phyloP scores from a whole-genome alignment of 2,797 vertebrate species.

The Molossus molossus region DNA sequence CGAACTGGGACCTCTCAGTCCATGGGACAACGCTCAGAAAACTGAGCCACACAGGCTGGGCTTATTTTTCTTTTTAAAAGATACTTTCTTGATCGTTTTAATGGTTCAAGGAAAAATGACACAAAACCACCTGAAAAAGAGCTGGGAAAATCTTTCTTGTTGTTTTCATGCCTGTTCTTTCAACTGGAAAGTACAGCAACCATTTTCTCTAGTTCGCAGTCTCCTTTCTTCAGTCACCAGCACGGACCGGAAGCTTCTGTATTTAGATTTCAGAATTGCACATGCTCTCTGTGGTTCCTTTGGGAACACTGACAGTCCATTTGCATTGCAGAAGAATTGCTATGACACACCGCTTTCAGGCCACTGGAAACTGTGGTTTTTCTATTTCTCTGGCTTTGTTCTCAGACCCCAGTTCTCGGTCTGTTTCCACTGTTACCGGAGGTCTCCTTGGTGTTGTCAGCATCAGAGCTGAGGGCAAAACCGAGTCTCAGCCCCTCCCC shows the following conservation, averaged over 20 bases:
- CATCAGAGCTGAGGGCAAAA: background rate
- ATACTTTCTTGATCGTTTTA: constrained; percentile 26
- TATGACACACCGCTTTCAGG: background rate
- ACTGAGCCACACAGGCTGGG: too few relatives aligned
- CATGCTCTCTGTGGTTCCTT: background rate
- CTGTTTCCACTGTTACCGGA: background rate
- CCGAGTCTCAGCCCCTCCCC: too few relatives aligned
- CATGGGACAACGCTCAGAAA: too few relatives aligned
- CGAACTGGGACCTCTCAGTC: too few relatives aligned
- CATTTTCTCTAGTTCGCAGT: background rate
- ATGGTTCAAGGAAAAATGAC: constrained; percentile 14
- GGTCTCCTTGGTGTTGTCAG: background rate
- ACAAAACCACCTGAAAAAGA: background rate
- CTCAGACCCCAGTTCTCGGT: background rate
- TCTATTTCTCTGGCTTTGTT: background rate
- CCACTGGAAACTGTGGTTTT: background rate
- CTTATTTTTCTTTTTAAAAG: background rate
- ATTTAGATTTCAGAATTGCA: background rate
- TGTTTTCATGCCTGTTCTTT: constrained; percentile 39
- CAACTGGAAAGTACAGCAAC: background rate
- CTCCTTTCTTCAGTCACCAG: background rate
- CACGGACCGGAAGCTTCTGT: background rate
- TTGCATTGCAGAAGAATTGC: background rate
- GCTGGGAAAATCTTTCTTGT: background rate
- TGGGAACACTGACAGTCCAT: background rate